Evolutionary conservation across 1,140 invertebrate genomes (phyloP), one percentile per base, ranked within the genome.

Genomic region (Heliothis virescens): DNA sequence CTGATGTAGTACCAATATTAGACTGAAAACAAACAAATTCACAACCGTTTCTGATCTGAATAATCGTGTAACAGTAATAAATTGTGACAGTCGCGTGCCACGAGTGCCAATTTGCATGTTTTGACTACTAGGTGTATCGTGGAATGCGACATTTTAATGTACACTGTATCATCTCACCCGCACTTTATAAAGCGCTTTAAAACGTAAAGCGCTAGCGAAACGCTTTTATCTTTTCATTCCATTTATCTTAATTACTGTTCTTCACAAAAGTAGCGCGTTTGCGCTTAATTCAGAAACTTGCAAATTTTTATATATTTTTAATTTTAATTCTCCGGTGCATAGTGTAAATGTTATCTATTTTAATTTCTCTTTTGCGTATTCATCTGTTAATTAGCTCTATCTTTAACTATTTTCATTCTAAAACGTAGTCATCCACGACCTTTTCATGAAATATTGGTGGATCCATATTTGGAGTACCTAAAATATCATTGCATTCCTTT

Each of bases 31-130:
- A 71, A 71, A 71, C 48, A 71, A 53, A 71, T 29, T 71, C 48
- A 71, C 12, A 18, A 53, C 18, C 48, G 48, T 29, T 71, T 71
- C 21, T 52, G 2, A 71, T 53, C 67, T 53, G n/a, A 52, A 71
- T 52, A 52, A 29, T 71, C 48, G 48, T 72, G 16, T 26, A 34
- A 72, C 29, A 26, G 52, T 57, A 50, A 18, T 67, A 57, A 72
- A 72, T 72, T 72, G 50, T 16, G 15, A 41, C 13, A 72, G 53
- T 72, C 69, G 29, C 26, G 15, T 71, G 67, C 7, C 48, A 71
- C 48, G 48, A 71, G 67, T 71, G 67, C 69, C 26, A 72, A 72
- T 72, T 57, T 67, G n/a, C 10, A 55, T 72, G 69, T 55, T 72
- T 18, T 72, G 69, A 72, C 52, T 71, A 57, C 15, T 50, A 18